Conservation (phyloP, 1,140 invertebrate species). For the Lepidurus apus region DNA sequence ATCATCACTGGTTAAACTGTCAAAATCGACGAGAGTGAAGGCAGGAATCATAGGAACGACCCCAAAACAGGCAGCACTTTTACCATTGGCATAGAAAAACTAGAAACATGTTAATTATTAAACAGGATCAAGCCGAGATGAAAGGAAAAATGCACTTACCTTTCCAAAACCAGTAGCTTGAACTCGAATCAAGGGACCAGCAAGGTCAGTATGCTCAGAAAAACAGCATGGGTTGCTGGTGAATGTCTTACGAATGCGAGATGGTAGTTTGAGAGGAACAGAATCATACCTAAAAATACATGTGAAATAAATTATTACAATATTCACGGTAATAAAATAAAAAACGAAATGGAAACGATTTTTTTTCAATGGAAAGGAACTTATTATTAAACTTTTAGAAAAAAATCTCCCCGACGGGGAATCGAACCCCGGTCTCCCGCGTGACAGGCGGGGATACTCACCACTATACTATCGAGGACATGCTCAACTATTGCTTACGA, state of each 20-base stretch:
- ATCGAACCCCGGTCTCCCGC: too few species aligned
- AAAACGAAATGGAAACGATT: neutral
- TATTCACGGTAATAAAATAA: neutral
- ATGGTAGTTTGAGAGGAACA: neutral
- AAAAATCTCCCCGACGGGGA: too few species aligned
- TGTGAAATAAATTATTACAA: neutral
- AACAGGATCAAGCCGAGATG: neutral
- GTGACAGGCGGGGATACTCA: too few species aligned
- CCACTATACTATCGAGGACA: too few species aligned
- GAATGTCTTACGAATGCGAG: neutral
- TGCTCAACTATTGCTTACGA: too few species aligned
- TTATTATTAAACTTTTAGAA: neutral
- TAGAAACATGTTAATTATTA: slow-evolving; percentile 24
- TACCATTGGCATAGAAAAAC: slow-evolving; percentile 34
- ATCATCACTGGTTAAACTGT: slow-evolving; percentile 15
- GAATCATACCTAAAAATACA: neutral
- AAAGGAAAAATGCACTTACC: slow-evolving; percentile 24
- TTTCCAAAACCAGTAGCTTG: slow-evolving; percentile 36
- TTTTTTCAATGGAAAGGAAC: neutral
- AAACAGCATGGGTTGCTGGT: neutral
- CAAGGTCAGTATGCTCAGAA: slow-evolving; percentile 32
- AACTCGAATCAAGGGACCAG: slow-evolving; percentile 31
- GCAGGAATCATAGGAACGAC: slow-evolving; percentile 36
- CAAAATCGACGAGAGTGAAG: slow-evolving; percentile 31
- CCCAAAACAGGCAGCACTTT: slow-evolving; percentile 34